Conservation (phyloP, 2,113 vertebrate species). For the Dipodomys ordii region DNA sequence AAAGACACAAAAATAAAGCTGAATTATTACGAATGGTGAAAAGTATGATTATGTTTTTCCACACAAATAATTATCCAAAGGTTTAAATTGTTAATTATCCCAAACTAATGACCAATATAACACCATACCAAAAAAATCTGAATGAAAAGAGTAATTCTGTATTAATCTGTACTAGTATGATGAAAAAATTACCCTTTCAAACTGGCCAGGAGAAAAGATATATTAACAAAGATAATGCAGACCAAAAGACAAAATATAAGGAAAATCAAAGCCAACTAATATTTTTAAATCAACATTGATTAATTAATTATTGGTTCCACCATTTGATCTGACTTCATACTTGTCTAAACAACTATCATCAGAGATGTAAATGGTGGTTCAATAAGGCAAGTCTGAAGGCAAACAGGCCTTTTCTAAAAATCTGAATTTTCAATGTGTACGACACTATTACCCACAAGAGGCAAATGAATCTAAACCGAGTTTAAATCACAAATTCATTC, state of each 20-base stretch:
- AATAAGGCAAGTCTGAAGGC: no score
- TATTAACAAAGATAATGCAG: not conserved
- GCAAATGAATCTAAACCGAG: no score
- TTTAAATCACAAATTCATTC: no score
- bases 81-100: not conserved
- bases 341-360: no score
- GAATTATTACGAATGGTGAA: not conserved
- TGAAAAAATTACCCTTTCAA: not conserved
- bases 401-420: no score
- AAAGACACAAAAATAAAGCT: not conserved
- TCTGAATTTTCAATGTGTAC: no score
- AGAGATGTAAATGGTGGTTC: no score
- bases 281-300: no score
- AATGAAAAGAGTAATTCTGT: not conserved
- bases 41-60: not conserved
- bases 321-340: no score
- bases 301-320: no score
- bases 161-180: not conserved
- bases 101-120: not conserved
- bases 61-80: not conserved
- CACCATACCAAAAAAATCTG: not conserved
- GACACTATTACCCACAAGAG: no score
- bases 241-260: not conserved
- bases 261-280: no score
- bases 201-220: not conserved